Base-by-base conservation (phyloP, 2,888 invertebrate genomes). In the Seira musarum region DNA sequence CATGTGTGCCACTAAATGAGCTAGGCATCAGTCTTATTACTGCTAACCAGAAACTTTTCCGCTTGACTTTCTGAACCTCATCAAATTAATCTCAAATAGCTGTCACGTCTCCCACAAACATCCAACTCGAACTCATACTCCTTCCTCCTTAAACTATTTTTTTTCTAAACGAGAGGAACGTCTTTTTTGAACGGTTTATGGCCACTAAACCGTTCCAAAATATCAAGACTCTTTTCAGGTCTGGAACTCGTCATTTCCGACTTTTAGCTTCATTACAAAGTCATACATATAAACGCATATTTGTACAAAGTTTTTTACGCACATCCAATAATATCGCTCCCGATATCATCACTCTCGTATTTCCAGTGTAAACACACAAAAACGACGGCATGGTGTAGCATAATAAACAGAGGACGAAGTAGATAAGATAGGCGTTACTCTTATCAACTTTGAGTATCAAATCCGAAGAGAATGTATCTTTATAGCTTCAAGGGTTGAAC, bases 231-330 rank as follows among this genome's bases (percentile, higher is more conserved):
- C 19, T 57, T 19, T 57, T 57, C 19, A 24, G 13, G 63, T 71
- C 71, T 71, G 71, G 71, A 71, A 22, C 63, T 71, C 63, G 46
- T 71, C 71, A 40, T 40, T 40, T 40, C 13, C 13, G 6, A 40
- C 35, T 40, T 71, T 19, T n/a, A 22, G 60, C 69, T 70, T 70
- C 69, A 70, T 70, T 70, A 70, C 69, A 60, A 57, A 70, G 15
- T 21, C 30, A 35, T 30, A 8, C 30, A 69, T 30, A 30, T 15
- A 3, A 40, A 40, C 40, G n/a, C n/a, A n/a, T n/a, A n/a, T n/a
- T n/a, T n/a, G n/a, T n/a, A n/a, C n/a, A n/a, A n/a, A n/a, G n/a
- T 40, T 8, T 40, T 40, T 40, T 40, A 40, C 40, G 40, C 40
- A 40, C 40, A 40, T 40, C 40, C n/a, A 10, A 24, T 24, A 21